These are phyloP conservation scores for Amphipyra berbera DNA, from an alignment of 2,888 invertebrate species.

Conservation along the genomic window DNA sequence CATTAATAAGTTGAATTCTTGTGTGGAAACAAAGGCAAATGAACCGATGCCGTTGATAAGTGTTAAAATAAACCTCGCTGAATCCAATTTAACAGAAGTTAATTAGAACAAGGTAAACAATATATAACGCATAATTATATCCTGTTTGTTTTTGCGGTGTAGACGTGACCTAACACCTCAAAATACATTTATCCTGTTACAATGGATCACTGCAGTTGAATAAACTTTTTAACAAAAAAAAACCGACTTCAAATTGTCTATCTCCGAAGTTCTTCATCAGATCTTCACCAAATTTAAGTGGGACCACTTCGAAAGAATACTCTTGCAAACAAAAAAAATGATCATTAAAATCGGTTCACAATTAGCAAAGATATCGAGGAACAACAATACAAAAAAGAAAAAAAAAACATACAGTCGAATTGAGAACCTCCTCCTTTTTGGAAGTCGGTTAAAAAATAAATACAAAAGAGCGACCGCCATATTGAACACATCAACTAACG, in stretches of 20 bases:
- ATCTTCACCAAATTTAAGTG: too few relatives aligned
- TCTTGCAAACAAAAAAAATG: too few relatives aligned
- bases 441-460: too few relatives aligned
- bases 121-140: conserved; percentile 18
- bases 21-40: conserved; percentile 18
- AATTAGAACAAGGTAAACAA: conserved; percentile 34
- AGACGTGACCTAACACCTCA: conserved; percentile 29
- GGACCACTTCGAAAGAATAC: too few relatives aligned
- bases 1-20: conserved; percentile 12
- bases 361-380: too few relatives aligned
- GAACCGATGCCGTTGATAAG: conserved; percentile 5
- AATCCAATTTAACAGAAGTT: conserved; percentile 19
- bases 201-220: conserved; percentile 11
- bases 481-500: conserved; percentile 58
- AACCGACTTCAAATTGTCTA: too few relatives aligned
- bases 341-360: too few relatives aligned
- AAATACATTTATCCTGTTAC: conserved; percentile 45
- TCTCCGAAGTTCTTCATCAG: too few relatives aligned
- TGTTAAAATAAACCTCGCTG: conserved; percentile 22
- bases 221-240: too few relatives aligned
- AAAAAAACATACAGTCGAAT: too few relatives aligned
- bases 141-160: conserved; percentile 33
- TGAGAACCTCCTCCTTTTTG: too few relatives aligned
- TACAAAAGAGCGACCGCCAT: conserved; percentile 35
- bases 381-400: too few relatives aligned